These are phyloP conservation scores for Oncorhynchus keta DNA, from an alignment of 2,113 vertebrate genomes.

Conservation along the genomic window DNA sequence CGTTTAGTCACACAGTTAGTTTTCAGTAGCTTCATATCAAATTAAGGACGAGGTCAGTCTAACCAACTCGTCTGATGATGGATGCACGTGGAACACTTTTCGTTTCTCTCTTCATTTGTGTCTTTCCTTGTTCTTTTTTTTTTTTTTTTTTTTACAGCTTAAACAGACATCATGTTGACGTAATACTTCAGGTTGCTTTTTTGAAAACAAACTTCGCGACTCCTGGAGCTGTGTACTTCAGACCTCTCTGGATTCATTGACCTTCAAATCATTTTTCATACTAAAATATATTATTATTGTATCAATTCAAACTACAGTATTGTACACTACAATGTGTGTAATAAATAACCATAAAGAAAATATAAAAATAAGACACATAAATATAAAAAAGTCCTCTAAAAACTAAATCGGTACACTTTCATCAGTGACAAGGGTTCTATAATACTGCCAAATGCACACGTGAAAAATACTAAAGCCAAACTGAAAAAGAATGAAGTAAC, in stretches of 20 bases:
- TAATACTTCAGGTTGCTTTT: conserved; percentile 79
- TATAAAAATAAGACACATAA: conserved; percentile 99
- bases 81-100: conserved; percentile 93
- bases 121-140: conserved; percentile 53
- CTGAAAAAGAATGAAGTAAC: conserved; percentile 70
- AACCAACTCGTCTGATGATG: conserved; percentile 78
- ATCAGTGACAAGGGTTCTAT: conserved; percentile 94
- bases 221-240: conserved; percentile 86
- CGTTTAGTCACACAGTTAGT: conserved; percentile 91
- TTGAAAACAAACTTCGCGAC: conserved; percentile 87
- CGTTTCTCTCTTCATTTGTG: conserved; percentile 72
- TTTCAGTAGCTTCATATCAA: conserved; percentile 91
- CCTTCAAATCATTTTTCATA: conserved; percentile 93
- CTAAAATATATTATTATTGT: conserved; percentile 99
- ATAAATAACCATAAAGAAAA: conserved; percentile 96
- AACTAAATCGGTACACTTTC: conserved; percentile 89
- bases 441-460: conserved; percentile 92
- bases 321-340: conserved; percentile 98
- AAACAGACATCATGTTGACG: conserved; percentile 86
- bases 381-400: conserved; percentile 98
- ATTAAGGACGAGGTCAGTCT: conserved; percentile 79
- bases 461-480: conserved; percentile 64
- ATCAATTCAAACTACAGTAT: conserved; percentile 99
- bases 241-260: conserved; percentile 83
- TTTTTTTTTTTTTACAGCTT: conserved; percentile 75